phyloP scores from a whole-genome alignment of 2,888 invertebrate genomes.

The Petrophora chlorosata region DNA sequence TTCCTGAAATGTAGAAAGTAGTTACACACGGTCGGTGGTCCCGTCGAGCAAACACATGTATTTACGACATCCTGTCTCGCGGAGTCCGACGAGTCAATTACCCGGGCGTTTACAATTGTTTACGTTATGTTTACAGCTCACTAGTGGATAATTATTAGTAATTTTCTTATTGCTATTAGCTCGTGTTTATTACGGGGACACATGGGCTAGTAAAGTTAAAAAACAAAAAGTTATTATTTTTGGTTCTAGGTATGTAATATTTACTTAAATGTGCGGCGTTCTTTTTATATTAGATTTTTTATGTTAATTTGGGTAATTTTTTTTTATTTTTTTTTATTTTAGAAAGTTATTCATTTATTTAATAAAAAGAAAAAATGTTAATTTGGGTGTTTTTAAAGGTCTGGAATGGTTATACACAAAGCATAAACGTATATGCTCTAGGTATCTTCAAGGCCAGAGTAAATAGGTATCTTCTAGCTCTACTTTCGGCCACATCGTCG shows the following conservation, averaged over 20 bases:
- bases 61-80: slow-evolving; percentile 50
- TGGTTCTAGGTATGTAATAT: background rate
- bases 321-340: no score
- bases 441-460: no score
- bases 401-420: no score
- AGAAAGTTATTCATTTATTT: no score
- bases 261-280: no score
- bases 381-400: no score
- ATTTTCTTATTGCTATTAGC: slow-evolving; percentile 11
- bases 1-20: background rate
- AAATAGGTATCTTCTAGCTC: no score
- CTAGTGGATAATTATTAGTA: slow-evolving; percentile 28
- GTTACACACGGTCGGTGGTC: slow-evolving; percentile 37
- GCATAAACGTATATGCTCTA: no score
- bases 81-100: slow-evolving; percentile 47
- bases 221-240: background rate
- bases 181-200: slow-evolving; percentile 7
- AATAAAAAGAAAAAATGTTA: no score
- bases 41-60: slow-evolving; percentile 12
- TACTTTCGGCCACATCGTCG: no score
- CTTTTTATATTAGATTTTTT: no score
- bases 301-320: no score
- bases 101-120: slow-evolving; percentile 41
- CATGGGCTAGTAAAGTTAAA: background rate
- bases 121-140: slow-evolving; percentile 49